Evolutionary conservation across 1,140 invertebrate genomes (phyloP), one percentile per base, ranked within the genome.

Genomic region (Drosophila orena): DNA sequence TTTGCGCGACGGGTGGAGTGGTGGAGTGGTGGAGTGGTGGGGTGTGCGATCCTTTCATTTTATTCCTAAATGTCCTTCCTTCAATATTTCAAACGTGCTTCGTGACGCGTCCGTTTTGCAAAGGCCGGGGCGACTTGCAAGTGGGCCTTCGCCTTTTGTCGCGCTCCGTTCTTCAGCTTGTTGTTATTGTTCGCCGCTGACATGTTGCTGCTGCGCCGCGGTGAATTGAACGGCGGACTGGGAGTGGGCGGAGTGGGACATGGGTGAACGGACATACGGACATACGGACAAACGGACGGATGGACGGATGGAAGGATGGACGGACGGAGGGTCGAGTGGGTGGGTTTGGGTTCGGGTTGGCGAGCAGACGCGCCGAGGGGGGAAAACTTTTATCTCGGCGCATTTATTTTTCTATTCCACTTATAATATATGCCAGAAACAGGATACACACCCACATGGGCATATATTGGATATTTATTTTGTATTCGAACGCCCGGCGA

Each of bases 341-440:
- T 58, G 53, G 44, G 22, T 14, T 22, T 58, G 49, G 24, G 35
- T 59, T 15, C 59, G 54, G 54, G 54, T 34, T 55, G 40, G 53
- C n/a, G 24, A 27, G 30, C 27, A 17, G 62, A 66, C 58, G 47
- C 58, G 61, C 17, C 42, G 55, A 47, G 44, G 53, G 55, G 47
- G 49, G 49, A 77, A 79, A 91, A 89, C 89, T 85, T 91, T 91
- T 89, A 85, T 91, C 89, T 81, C 74, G 79, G 79, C 79, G 85
- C 90, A 88, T 91, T 91, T 91, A 90, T 91, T 91, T 88, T 91
- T 91, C 90, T 91, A 90, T 91, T 91, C 71, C 83, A 84, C 90
- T 91, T 91, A 91, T 91, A 84, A 91, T 91, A 91, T 90, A 91
- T 91, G 90, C 91, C 85, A 91, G 81, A 90, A 90, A 91, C 90